These are phyloP conservation scores for Nycteola revayana DNA, from an alignment of 2,888 invertebrate species.

Conservation along the genomic window DNA sequence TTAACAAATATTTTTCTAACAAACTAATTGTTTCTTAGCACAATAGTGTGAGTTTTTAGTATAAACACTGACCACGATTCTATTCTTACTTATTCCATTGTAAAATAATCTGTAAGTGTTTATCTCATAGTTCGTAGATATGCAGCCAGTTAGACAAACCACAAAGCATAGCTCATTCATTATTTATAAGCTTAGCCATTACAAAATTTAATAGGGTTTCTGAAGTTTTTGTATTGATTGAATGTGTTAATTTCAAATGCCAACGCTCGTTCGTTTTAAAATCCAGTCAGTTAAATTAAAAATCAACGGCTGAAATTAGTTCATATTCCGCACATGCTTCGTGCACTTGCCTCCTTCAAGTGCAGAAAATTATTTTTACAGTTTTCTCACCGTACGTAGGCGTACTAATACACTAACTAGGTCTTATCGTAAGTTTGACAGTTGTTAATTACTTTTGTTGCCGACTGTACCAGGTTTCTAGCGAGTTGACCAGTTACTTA, in stretches of 20 bases:
- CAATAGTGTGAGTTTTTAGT: slow-evolving; percentile 29
- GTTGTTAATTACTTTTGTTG: slow-evolving; percentile 44
- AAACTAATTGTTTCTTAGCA: slow-evolving; percentile 23
- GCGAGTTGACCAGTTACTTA: slow-evolving; percentile 25
- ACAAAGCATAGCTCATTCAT: slow-evolving; percentile 25
- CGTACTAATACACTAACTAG: slow-evolving; percentile 16
- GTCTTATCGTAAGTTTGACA: slow-evolving; percentile 40
- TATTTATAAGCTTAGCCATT: slow-evolving; percentile 26
- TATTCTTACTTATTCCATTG: slow-evolving; percentile 28
- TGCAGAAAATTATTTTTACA: slow-evolving; percentile 10
- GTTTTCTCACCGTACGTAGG: slow-evolving; percentile 4
- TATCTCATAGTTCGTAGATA: slow-evolving; percentile 23
- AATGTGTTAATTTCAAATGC: slow-evolving; percentile 13
- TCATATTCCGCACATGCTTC: slow-evolving; percentile 6
- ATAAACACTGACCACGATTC: slow-evolving; percentile 10
- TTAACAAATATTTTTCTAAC: slow-evolving; percentile 19
- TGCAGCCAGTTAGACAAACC: slow-evolving; percentile 20
- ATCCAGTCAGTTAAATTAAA: slow-evolving; percentile 5
- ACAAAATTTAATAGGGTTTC: slow-evolving; percentile 21
- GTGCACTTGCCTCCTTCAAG: slow-evolving; percentile 5
- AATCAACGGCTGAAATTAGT: slow-evolving; percentile 6
- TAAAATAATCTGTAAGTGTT: slow-evolving; percentile 28
- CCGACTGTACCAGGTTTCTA: slow-evolving; percentile 28
- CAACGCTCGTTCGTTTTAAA: slow-evolving; percentile 13
- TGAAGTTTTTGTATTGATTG: slow-evolving; percentile 17